phyloP scores from a whole-genome alignment of 2,113 vertebrate genomes.

The Catharus bicknelli region DNA sequence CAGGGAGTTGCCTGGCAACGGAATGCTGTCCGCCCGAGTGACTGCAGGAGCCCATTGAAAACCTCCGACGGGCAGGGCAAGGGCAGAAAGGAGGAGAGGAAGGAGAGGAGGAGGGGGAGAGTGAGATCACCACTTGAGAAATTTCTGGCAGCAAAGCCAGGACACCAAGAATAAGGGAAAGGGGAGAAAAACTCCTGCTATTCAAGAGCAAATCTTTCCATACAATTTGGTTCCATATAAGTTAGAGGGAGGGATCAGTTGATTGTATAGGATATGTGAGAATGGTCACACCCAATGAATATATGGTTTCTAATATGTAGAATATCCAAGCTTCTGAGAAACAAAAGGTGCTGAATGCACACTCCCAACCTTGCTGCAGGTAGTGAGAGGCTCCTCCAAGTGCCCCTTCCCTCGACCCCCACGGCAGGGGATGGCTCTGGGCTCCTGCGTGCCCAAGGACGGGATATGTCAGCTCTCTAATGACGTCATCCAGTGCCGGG shows the following conservation, averaged over 20 bases:
- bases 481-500: not conserved
- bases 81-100: conserved; percentile 8
- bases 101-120: conserved; percentile 18
- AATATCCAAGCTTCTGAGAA: not conserved
- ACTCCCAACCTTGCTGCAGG: not conserved
- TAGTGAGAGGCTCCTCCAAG: not conserved
- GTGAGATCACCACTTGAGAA: conserved; percentile 53
- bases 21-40: conserved; percentile 66
- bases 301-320: not conserved
- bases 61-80: conserved; percentile 4
- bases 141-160: conserved; percentile 30
- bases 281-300: not conserved
- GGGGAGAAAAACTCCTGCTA: conserved; percentile 2
- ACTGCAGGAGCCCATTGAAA: conserved; percentile 62
- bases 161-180: not conserved
- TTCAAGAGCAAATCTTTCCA: not conserved
- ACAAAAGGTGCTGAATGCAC: not conserved
- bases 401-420: accelerated
- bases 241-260: not conserved
- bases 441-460: not conserved
- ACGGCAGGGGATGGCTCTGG: not conserved
- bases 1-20: conserved; percentile 73
- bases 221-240: not conserved
- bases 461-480: not conserved
- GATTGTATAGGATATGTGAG: not conserved